Evolutionary conservation across 1,140 invertebrate genomes (phyloP), one percentile per base, ranked within the genome.

Genomic region (Drosophila lini): DNA sequence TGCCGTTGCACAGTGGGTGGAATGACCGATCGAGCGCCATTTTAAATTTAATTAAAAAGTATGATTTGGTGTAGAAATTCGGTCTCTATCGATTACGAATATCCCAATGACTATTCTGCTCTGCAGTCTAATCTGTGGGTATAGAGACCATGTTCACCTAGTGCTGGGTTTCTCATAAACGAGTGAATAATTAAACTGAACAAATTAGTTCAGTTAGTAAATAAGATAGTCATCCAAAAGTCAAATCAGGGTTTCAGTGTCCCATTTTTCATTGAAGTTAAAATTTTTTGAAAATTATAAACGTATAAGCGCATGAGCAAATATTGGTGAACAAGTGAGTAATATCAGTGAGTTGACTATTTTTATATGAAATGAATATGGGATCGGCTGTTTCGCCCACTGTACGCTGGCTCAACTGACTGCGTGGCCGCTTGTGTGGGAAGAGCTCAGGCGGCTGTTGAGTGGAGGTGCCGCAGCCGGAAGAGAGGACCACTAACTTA

Each of bases 401-500:
- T 50, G 47, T 50, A 25, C 15, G 5, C 38, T 38, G 6, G 19
- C 52, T 55, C 32, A 31, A 40, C 31, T 70, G 60, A 16, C 8
- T 60, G 58, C 42, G 58, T 63, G 34, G 22, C 52, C 55, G 45
- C 59, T 25, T 70, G 58, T 62, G 71, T 38, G 52, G 52, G 77
- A 63, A 71, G 76, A 15, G 52, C 8, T 9, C 32, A 75, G 56
- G 41, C 45, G 34, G 10, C 36, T 31, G 50, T 25, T 31, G 28
- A 71, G 31, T 4, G 50, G 38, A 45, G 44, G 45, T 28, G 45
- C 45, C 7, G n/a, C 15, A 48, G 47, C 15, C 1, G 19, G 34
- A 32, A 56, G 61, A 55, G 28, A 25, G 5, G 22, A 19, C n/a
- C 25, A 41, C 57, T 15, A 53, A 6, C 50, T 22, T 36, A 22